phyloP scores from a whole-genome alignment of 2,888 invertebrate species.

The Phortica magna region DNA sequence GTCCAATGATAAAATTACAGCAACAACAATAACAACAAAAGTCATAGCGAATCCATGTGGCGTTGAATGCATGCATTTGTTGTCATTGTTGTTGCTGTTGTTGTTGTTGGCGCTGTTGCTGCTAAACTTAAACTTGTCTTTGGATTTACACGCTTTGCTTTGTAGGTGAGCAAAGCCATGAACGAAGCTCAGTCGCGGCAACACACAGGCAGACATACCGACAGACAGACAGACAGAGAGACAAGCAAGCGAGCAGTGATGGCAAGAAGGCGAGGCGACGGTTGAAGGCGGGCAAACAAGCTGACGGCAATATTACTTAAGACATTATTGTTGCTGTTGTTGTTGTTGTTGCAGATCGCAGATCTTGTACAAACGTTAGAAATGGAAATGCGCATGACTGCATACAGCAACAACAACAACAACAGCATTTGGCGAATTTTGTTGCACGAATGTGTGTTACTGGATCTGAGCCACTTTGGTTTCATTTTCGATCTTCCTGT shows the following conservation, averaged over 20 bases:
- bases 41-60: slow-evolving; percentile 1
- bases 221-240: slow-evolving; percentile 38
- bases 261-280: slow-evolving; percentile 33
- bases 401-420: slow-evolving; percentile 61
- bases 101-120: not conserved
- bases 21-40: slow-evolving; percentile 40
- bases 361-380: slow-evolving; percentile 64
- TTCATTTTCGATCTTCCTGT: slow-evolving; percentile 76
- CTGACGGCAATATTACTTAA: slow-evolving; percentile 22
- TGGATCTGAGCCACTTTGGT: slow-evolving; percentile 73
- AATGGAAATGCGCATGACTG: slow-evolving; percentile 74
- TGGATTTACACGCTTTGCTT: slow-evolving; percentile 55
- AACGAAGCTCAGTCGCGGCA: slow-evolving; percentile 43
- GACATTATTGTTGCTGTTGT: slow-evolving; percentile 48
- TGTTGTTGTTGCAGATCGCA: slow-evolving; percentile 57
- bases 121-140: slow-evolving; percentile 59
- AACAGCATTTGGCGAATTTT: slow-evolving; percentile 42
- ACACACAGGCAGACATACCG: slow-evolving; percentile 34
- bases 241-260: slow-evolving; percentile 1
- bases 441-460: slow-evolving; percentile 72
- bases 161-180: slow-evolving; percentile 75
- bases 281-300: not conserved
- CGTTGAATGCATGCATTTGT: not conserved
- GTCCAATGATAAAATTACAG: slow-evolving; percentile 63
- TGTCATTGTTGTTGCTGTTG: slow-evolving; percentile 20